Base-by-base conservation (phyloP, 2,888 invertebrate genomes). In the Nipponacmea schrenckii region DNA sequence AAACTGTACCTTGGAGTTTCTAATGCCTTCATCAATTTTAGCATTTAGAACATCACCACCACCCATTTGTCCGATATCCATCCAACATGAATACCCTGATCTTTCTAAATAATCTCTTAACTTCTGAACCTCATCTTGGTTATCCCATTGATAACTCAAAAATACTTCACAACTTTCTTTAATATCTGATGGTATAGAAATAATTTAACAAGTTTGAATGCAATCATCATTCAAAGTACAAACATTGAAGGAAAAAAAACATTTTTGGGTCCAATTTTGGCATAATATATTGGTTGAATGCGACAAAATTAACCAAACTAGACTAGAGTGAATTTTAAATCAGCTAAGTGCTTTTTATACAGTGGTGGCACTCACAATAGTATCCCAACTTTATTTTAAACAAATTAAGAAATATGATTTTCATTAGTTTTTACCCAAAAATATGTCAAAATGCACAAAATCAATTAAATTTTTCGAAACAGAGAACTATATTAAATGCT, bases 71-170 rank as follows among this genome's bases (percentile, higher is more conserved):
- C 89, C 89, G 64, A 89, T 86, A 79, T 90, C 90, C 89, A 90
- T 89, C 89, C 90, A 90, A 79, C 90, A 90, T 45, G 85, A 83
- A 75, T 86, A 88, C 7, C 90, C 90, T 15, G 86, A 82, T 50
- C 85, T 81, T 79, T 90, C 90, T 62, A 90, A 82, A 67, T 83
- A 74, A 65, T 87, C 86, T 69, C 89, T 74, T 20, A 90, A 77
- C 8, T 81, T 80, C 39, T 83, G 77, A 12, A 89, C 88, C 70
- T 88, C 85, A 70, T 89, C 88, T 77, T 90, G 90, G 4, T 82
- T 79, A 77, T 90, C 90, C 89, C 90, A 90, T 79, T 90, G 89
- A 77, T 90, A 90, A 78, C 89, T 89, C 68, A 90, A 83, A 77
- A 90, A 90, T 63, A 90, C 85, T 74, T 88, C 86, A 1, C 88